Evolutionary conservation across 2,888 invertebrate species (phyloP), one percentile per base, ranked within the genome.

Genomic region (Drosophila greeni): DNA sequence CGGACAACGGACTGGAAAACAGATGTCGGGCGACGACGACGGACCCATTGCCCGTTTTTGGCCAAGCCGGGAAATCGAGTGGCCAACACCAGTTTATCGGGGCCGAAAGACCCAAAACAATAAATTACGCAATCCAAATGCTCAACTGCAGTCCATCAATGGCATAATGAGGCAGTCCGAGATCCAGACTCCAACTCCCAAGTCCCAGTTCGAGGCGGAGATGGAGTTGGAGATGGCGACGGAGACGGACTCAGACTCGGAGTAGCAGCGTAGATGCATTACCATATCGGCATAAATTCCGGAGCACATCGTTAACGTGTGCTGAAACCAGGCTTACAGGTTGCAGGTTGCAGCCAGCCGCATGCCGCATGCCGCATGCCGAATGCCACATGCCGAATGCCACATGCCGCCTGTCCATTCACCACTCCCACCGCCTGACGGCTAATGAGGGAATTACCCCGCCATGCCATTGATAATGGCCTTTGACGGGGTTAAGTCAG

Each of bases 71-170:
- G 62, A 64, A 64, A 54, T 42, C 36, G 33, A 34, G 18, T 34
- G 16, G 49, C 66, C 79, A 76, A 83, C 83, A 83, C 83, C 81
- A 77, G 81, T 84, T 84, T 84, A 82, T 83, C 81, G 84, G 81
- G 77, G 75, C 79, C 47, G 26, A 64, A 64, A 68, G 62, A 68
- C 84, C 77, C 74, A 82, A 80, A 86, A 84, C 86, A 82, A 87
- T 87, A 86, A 86, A 87, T 86, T 86, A 86, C 87, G 85, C 86
- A 87, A 86, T 87, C 85, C 84, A 78, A 82, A 77, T 75, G 85
- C 86, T 84, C 85, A 81, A 78, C 86, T 83, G 85, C 81, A 85
- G 84, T 85, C 84, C 84, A 84, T 84, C 84, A 84, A 84, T 83
- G 84, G 82, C 80, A 82, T 85, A 76, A 81, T 84, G 81, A 81